These are phyloP conservation scores for Lottia gigantea DNA, from an alignment of 2,888 invertebrate species.

Conservation along the genomic window DNA sequence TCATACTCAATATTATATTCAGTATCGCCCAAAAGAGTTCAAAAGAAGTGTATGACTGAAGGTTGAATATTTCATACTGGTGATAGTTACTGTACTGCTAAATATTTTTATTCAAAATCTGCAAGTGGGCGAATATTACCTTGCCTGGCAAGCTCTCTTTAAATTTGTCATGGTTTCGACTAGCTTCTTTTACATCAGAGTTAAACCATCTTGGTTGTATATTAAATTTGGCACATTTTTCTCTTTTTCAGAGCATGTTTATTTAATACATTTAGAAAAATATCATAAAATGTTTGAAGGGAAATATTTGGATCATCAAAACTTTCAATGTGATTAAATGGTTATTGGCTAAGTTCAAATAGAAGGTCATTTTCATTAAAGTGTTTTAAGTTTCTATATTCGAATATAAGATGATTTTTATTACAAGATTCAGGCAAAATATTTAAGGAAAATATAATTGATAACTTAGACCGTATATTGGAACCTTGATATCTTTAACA, in stretches of 20 bases:
- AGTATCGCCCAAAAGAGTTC: too few species aligned
- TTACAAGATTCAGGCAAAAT: background rate
- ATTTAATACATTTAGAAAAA: background rate
- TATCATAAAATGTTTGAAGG: background rate
- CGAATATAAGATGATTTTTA: background rate
- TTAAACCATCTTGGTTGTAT: too few species aligned
- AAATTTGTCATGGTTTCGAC: too few species aligned
- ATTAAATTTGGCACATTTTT: too few species aligned
- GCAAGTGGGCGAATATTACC: too few species aligned
- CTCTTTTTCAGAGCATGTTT: background rate
- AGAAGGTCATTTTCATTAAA: background rate
- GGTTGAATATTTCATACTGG: too few species aligned
- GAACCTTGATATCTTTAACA: background rate
- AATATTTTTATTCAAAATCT: too few species aligned
- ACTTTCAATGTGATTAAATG: background rate
- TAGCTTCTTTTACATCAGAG: too few species aligned
- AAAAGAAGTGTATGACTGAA: too few species aligned
- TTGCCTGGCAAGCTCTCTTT: too few species aligned
- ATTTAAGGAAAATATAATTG: constrained; percentile 1
- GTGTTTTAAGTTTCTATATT: background rate
- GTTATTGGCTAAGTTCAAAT: background rate
- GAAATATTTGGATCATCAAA: background rate
- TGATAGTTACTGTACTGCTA: too few species aligned
- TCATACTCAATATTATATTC: too few species aligned
- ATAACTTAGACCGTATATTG: background rate